Base-by-base conservation (phyloP, 2,113 vertebrate species). In the Ictidomys tridecemlineatus region DNA sequence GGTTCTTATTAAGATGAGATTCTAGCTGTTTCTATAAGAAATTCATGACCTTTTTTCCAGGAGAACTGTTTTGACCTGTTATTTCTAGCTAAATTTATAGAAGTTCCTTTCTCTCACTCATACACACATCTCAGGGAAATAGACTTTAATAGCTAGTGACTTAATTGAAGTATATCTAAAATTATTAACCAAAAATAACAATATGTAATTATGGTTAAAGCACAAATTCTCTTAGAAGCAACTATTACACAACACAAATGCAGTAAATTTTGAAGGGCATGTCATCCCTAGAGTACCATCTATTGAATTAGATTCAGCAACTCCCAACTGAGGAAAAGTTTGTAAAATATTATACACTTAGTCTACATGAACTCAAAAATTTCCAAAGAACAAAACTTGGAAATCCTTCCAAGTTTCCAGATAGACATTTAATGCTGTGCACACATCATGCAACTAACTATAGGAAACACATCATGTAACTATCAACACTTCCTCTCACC, bases 1-100 rank as follows among this genome's bases (percentile, higher is more conserved):
- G 65, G 51, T 88, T 96, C 83, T 97, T 96, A 97, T 91, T 94
- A 94, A 87, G 70, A 96, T 92, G 80, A 95, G 87, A 95, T 56
- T 93, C 87, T 88, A 82, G 84, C 76, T 95, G 72, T 87, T 97
- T 63, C 73, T 88, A 76, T 97, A 97, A 93, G 96, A 98, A 89
- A 97, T 97, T 95, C 76, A 97, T 97, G 87, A 85, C 61, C 24
- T 13, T 92, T 92, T 92, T 93, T 90, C 72, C 42, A 95, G 95
- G 58, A 94, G 73, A 82, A 94, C 61, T 85, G 39, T 88, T 94
- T 96, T 95, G 93, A 97, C 86, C 94, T 94, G 76, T 83, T 97
- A 95, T 85, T 96, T 90, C 67, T 88, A 72, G 77, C 76, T 96
- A 93, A 93, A 94, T 87, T 85, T 93, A 28, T 65, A n/a, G 10